phyloP scores from a whole-genome alignment of 2,797 vertebrate species.

The Trematomus bernacchii region DNA sequence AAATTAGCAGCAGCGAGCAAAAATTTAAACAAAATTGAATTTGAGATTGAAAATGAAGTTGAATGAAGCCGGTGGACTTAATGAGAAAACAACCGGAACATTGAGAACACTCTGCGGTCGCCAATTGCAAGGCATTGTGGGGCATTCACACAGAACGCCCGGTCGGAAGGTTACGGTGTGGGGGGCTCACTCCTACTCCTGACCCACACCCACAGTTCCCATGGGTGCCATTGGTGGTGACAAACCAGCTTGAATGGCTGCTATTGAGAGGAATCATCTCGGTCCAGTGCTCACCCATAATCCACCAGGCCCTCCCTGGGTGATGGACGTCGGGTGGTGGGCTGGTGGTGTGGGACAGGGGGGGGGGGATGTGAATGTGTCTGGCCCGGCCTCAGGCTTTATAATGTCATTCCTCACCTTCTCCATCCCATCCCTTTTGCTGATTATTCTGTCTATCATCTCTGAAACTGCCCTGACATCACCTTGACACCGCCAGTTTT shows the following conservation, averaged over 20 bases:
- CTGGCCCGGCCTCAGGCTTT: slow-evolving; percentile 51
- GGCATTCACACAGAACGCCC: slow-evolving; percentile 25
- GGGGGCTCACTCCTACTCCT: slow-evolving; percentile 25
- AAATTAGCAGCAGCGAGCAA: slow-evolving; percentile 60
- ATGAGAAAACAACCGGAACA: slow-evolving; percentile 58
- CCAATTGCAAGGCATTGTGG: slow-evolving; percentile 31
- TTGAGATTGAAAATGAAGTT: slow-evolving; percentile 62
- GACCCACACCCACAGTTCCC: slow-evolving; percentile 67
- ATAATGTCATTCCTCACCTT: slow-evolving; percentile 18
- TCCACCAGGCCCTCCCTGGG: slow-evolving; percentile 55
- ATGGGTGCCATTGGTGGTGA: slow-evolving; percentile 73
- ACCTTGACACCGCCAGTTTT: slow-evolving; percentile 75
- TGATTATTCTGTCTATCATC: slow-evolving; percentile 66
- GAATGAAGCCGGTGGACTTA: slow-evolving; percentile 26
- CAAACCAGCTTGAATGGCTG: slow-evolving; percentile 69
- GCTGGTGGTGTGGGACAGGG: slow-evolving; percentile 36
- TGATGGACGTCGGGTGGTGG: slow-evolving; percentile 70
- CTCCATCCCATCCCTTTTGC: slow-evolving; percentile 26
- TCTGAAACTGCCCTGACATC: slow-evolving; percentile 48
- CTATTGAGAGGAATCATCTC: slow-evolving; percentile 80
- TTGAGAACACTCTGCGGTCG: slow-evolving; percentile 4
- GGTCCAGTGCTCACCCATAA: slow-evolving; percentile 78
- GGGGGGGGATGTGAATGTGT: slow-evolving; percentile 40
- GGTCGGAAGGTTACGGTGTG: slow-evolving; percentile 28
- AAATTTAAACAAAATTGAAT: slow-evolving; percentile 62